Evolutionary conservation across 92 coral and sea anemone species (phyloP).

Genomic region (Chrysogorgia sp.): DNA sequence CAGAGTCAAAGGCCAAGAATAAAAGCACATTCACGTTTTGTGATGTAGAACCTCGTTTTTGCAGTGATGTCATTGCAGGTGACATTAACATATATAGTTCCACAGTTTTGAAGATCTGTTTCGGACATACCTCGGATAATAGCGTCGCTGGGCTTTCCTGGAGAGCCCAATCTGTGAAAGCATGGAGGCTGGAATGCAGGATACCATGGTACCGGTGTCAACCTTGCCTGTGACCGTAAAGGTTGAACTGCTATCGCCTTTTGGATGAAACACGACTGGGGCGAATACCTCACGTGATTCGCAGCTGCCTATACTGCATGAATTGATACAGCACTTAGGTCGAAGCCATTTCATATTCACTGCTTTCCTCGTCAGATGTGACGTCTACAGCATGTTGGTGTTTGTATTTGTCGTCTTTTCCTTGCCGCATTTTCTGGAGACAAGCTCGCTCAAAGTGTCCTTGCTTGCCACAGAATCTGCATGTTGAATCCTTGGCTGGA

Average conservation of each 20-base stretch:
- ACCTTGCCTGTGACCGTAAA: constrained; percentile 57
- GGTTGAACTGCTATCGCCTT: constrained; percentile 5
- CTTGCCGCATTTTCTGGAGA: constrained; percentile 33
- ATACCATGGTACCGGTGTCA: constrained; percentile 68
- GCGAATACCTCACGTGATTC: constrained; percentile 6
- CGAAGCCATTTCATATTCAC: constrained; percentile 24
- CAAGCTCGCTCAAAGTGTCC: constrained; percentile 58
- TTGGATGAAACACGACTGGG: neutral
- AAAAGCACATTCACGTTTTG: constrained; percentile 67
- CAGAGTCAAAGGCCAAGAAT: constrained; percentile 68
- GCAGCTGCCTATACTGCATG: neutral
- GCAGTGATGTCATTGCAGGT: constrained; percentile 64
- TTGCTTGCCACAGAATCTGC: constrained; percentile 38
- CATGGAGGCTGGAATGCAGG: constrained; percentile 52
- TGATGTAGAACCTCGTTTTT: constrained; percentile 60
- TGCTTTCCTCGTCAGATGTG: constrained; percentile 1
- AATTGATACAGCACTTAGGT: neutral
- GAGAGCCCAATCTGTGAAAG: neutral
- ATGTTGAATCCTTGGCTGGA: constrained; percentile 38
- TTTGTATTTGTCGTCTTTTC: constrained; percentile 17
- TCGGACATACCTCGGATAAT: constrained; percentile 63
- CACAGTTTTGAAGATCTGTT: constrained; percentile 66
- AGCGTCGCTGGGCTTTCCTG: constrained; percentile 44
- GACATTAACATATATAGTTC: constrained; percentile 49
- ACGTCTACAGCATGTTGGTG: constrained; percentile 55